These are phyloP conservation scores for Perca fluviatilis DNA, from an alignment of 2,113 vertebrate genomes.

Conservation along the genomic window DNA sequence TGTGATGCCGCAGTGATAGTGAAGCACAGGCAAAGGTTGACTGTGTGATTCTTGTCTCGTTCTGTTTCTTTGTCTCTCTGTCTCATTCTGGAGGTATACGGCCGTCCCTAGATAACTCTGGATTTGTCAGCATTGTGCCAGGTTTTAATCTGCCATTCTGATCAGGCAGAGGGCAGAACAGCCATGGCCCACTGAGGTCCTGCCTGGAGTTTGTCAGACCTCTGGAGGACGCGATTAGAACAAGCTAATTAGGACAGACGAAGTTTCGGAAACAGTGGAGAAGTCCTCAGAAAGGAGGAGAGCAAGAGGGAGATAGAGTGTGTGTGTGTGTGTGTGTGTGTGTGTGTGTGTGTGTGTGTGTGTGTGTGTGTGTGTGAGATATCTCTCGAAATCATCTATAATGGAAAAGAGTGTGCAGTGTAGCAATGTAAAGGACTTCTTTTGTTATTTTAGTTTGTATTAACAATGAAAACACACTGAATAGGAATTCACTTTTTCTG, in stretches of 20 bases:
- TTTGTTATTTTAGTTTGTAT: too few species aligned
- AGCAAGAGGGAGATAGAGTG: background rate
- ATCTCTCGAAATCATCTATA: background rate
- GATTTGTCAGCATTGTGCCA: constrained; percentile 47
- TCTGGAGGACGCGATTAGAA: constrained; percentile 78
- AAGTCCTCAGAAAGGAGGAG: constrained; percentile 56
- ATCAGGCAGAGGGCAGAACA: constrained; percentile 61
- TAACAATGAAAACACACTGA: too few species aligned
- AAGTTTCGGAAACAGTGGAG: constrained; percentile 70
- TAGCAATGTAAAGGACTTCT: background rate
- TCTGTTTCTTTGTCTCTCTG: constrained; percentile 21
- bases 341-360: constrained; percentile 1
- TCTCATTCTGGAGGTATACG: background rate
- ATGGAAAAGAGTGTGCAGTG: background rate
- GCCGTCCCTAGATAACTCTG: constrained; percentile 29
- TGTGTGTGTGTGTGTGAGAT: constrained; percentile 1
- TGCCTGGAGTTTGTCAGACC: constrained; percentile 74
- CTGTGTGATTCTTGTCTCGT: constrained; percentile 10
- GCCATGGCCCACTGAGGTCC: constrained; percentile 62
- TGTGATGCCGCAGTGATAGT: background rate
- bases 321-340: constrained; percentile 4
- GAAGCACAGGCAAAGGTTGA: background rate
- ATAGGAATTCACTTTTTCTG: background rate
- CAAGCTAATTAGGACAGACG: constrained; percentile 76
- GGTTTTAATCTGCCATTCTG: constrained; percentile 55